Base-by-base conservation (phyloP, 2,113 vertebrate species). In the Andinoacara biseriatus region DNA sequence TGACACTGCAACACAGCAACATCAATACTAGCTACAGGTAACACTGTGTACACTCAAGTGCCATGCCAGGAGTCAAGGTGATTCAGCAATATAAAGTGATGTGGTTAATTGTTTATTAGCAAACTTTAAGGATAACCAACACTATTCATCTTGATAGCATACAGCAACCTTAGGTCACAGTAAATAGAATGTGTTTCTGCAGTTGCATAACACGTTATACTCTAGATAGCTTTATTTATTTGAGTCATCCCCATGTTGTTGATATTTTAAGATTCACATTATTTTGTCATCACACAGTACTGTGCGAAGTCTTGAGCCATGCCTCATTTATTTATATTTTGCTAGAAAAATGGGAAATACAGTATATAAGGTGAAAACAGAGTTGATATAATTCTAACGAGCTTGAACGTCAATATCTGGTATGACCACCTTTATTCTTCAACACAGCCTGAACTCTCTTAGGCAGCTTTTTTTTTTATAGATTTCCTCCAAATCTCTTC, bases 1-100 rank as follows among this genome's bases (percentile, higher is more conserved):
- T 86, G 88, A 86, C 75, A 74, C 75, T 29, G 83, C 84, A 88
- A 90, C 84, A 74, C 78, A 76, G 63, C 54, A 87, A 80, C 84
- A 67, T 86, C 87, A 87, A 84, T 89, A 87, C 52, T 17, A 54
- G 74, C 82, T 92, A 86, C 87, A 90, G 93, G 89, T 91, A 87
- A 62, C 59, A 61, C 24, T 72, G 82, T 58, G 82, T 22, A 74
- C 52, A 69, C 74, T 65, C 78, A 10, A 49, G 67, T 49, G 60
- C 29, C 60, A 38, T n/a, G 62, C 81, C 67, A 46, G 11, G 22
- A 84, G 91, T 89, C 80, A 80, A 91, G 84, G 84, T 90, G 75
- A 58, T 60, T 59, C 11, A 2, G 75, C 63, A 52, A 74, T 35
- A 72, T 58, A 82, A 84, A 75, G 67, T 61, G 57, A 78, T 17